Evolutionary conservation across 1,140 invertebrate species (phyloP).

Genomic region (Anagrus nilaparvatae): DNA sequence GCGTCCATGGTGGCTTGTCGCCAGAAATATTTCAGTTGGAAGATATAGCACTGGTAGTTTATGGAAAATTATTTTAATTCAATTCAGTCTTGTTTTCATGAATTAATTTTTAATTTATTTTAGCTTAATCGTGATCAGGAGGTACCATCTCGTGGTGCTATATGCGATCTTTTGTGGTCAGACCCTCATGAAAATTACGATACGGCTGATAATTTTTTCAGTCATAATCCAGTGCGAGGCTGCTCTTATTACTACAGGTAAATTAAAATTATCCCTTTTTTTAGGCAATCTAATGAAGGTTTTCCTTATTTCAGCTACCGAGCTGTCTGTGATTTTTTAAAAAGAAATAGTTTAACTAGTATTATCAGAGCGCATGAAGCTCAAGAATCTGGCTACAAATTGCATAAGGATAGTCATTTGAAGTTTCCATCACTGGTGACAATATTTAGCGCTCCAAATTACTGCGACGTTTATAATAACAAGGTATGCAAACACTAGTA

Average conservation of each 20-base stretch:
- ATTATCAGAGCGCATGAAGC: slow-evolving; percentile 99
- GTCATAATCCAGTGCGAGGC: slow-evolving; percentile 98
- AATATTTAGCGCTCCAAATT: slow-evolving; percentile 99
- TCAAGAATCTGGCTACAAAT: slow-evolving; percentile 99
- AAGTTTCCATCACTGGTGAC: slow-evolving; percentile 99
- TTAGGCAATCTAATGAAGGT: too few species aligned
- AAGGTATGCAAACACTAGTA: too few species aligned
- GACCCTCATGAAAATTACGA: slow-evolving; percentile 99
- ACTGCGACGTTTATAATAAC: slow-evolving; percentile 99
- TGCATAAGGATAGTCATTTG: slow-evolving; percentile 99
- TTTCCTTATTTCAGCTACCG: slow-evolving; percentile 91
- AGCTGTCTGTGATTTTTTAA: slow-evolving; percentile 99
- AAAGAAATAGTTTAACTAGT: slow-evolving; percentile 98
- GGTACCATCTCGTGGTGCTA: slow-evolving; percentile 98
- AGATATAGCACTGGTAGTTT: slow-evolving; percentile 95
- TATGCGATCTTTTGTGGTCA: slow-evolving; percentile 99
- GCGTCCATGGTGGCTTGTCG: slow-evolving; percentile 97
- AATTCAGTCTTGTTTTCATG: too few species aligned
- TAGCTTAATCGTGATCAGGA: slow-evolving; percentile 99
- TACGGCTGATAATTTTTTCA: slow-evolving; percentile 98
- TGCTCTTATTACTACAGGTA: slow-evolving; percentile 99
- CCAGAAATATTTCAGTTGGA: slow-evolving; percentile 99
- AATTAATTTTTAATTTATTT: slow-evolving; percentile 30
- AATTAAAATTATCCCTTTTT: too few species aligned
- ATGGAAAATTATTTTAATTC: too few species aligned